A percentile compares a stretch with the other conserved stretches of the same genome.
Conservation (phyloP, 2,113 vertebrate genomes). For the Bujurquina vittata region DNA sequence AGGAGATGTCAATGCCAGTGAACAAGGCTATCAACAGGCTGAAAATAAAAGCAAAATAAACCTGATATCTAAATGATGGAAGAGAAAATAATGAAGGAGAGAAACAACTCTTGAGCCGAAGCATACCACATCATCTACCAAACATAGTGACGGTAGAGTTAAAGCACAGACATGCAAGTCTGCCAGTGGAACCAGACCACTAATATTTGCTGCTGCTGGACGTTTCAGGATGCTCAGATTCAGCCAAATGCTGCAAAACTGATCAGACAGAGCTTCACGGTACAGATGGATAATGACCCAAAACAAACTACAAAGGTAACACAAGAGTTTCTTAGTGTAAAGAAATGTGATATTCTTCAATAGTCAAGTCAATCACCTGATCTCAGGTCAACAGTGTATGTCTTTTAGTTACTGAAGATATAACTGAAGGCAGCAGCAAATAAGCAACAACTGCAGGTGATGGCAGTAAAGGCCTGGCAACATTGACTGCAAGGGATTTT, state of each 20-base stretch:
- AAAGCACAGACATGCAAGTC: too few relatives aligned
- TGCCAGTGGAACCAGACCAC: neutral
- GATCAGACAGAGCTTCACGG: neutral
- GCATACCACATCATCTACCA: neutral
- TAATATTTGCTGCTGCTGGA: neutral
- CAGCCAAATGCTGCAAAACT: neutral
- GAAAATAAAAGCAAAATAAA: too few relatives aligned
- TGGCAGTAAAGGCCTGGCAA: neutral
- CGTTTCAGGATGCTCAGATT: neutral
- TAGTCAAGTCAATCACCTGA: too few relatives aligned
- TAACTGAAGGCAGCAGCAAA: neutral
- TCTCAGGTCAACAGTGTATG: neutral
- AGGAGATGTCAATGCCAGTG: too few relatives aligned
- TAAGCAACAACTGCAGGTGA: neutral
- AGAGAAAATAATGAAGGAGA: neutral
- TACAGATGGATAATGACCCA: neutral
- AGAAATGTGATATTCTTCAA: neutral
- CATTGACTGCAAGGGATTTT: neutral
- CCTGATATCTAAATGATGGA: too few relatives aligned
- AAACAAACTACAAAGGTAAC: neutral
- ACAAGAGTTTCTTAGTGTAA: neutral
- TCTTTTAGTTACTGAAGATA: neutral
- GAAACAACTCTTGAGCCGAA: neutral
- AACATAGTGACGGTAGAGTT: neutral
- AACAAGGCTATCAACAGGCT: too few relatives aligned